Evolutionary conservation across 1,140 invertebrate species (phyloP), one percentile per base, ranked within the genome.

Genomic region (Rhopalosiphum padi): DNA sequence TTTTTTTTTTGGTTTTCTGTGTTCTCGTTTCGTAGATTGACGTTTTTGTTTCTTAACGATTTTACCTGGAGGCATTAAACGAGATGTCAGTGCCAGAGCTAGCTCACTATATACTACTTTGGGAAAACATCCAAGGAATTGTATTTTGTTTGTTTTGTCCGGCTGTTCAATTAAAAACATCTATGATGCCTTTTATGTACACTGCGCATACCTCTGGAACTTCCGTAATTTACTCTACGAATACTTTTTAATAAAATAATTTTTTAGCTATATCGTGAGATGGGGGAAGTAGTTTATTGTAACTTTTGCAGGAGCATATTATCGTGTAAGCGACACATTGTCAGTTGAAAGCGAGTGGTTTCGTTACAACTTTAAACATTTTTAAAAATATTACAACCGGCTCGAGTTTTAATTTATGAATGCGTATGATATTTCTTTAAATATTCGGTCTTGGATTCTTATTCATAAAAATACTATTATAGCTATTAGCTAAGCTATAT

Each of bases 81-180:
- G 91, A 93, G 91, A 93, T 83, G 91, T 93, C 91, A 93, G 46
- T 41, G 35, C 77, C 91, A 93, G 77, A 93, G n/a, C 6, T 15
- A 93, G n/a, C 6, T 15, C 90, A 21, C 43, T 35, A 77, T 68
- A n/a, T 68, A 68, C 53, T 90, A 68, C 89, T 90, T 25, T 11
- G 6, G 37, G 41, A 93, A 93, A 85, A 93, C 68, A 86, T 93
- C 82, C 48, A 7, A 43, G 91, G 37, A 85, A 82, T 93, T 85
- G 22, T 86, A 55, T 85, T 93, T 51, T 37, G 77, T 93, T 93
- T 86, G 91, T 93, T 93, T 86, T 55, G 41, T 87, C 46, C 91
- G 4, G 30, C 35, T 53, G 77, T 93, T 93, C 91, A 85, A 85
- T 85, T 85, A 85, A 93, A 93, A 85, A 83, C 89, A 90, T 68